A percentile compares a stretch with the other conserved stretches of the same genome.
phyloP scores from a whole-genome alignment of 1,140 invertebrate genomes.

The Carposina sasakii region DNA sequence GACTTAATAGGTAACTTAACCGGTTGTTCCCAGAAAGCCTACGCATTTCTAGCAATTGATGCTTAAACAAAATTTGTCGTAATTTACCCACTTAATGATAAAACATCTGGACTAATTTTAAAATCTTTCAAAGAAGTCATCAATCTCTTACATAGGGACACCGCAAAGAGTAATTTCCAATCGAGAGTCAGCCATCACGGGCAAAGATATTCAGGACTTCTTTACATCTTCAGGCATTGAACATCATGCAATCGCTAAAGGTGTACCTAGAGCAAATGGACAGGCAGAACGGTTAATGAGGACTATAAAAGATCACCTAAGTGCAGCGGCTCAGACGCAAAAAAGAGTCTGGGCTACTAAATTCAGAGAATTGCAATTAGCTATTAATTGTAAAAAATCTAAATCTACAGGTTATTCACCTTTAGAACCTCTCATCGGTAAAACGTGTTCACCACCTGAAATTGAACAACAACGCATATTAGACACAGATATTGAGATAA shows the following conservation, averaged over 20 bases:
- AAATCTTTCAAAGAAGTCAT: constrained; percentile 17
- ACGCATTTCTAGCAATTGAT: constrained; percentile 28
- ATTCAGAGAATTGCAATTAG: constrained; percentile 23
- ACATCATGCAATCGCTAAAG: constrained; percentile 20
- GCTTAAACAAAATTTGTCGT: constrained; percentile 23
- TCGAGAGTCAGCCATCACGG: constrained; percentile 18
- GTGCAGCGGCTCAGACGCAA: constrained; percentile 6
- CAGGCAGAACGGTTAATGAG: constrained; percentile 38
- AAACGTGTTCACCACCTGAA: constrained; percentile 10
- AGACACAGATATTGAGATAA: too few species aligned
- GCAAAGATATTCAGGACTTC: constrained; percentile 17
- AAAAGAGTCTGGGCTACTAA: constrained; percentile 15
- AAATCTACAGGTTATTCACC: constrained; percentile 24
- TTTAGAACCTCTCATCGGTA: constrained; percentile 16
- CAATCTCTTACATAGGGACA: constrained; percentile 23
- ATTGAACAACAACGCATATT: too few species aligned
- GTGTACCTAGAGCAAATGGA: constrained; percentile 31
- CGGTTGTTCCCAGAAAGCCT: constrained; percentile 16
- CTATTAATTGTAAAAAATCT: constrained; percentile 24
- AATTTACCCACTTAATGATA: background rate
- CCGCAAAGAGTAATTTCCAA: constrained; percentile 22
- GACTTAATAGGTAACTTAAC: constrained; percentile 35
- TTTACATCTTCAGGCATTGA: constrained; percentile 21
- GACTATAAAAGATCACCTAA: constrained; percentile 24
- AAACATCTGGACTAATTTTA: constrained; percentile 4